phyloP scores from a whole-genome alignment of 2,113 vertebrate species.

The Tupaia chinensis region DNA sequence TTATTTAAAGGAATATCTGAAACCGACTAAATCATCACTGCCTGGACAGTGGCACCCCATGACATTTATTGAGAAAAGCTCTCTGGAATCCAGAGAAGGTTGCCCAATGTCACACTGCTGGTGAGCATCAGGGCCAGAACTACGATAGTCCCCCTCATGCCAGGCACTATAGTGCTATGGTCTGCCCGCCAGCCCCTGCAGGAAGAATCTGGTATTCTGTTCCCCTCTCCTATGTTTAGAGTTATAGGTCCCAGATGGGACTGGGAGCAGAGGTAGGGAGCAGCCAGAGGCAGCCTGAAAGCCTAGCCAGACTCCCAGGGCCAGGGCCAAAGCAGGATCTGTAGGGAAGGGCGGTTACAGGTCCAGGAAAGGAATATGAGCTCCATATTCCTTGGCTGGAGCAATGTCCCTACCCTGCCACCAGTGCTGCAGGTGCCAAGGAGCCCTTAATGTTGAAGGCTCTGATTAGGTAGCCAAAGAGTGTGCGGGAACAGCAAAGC shows the following conservation, averaged over 20 bases:
- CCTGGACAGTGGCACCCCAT: neutral
- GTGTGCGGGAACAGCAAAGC: neutral
- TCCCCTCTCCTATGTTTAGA: neutral
- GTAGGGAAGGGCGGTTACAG: neutral
- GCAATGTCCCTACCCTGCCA: neutral
- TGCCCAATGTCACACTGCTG: neutral
- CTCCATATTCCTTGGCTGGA: neutral
- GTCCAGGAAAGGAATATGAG: neutral
- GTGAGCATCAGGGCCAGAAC: neutral
- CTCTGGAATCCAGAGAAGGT: neutral
- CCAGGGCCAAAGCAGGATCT: neutral
- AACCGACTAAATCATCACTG: neutral
- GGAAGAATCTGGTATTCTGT: neutral
- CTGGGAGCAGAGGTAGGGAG: neutral
- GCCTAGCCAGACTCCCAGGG: neutral
- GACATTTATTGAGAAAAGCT: neutral
- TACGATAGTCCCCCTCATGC: neutral
- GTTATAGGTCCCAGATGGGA: neutral
- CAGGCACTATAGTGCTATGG: rapidly evolving
- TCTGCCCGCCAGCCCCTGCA: neutral
- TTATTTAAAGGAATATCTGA: neutral
- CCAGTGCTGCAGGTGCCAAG: neutral
- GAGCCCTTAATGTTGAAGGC: rapidly evolving
- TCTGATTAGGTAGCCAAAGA: rapidly evolving
- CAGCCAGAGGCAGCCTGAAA: neutral